Percentiles rank a stretch among this genome's conserved stretches.
phyloP scores from a whole-genome alignment of 1,140 invertebrate species.

The Polyergus mexicanus region DNA sequence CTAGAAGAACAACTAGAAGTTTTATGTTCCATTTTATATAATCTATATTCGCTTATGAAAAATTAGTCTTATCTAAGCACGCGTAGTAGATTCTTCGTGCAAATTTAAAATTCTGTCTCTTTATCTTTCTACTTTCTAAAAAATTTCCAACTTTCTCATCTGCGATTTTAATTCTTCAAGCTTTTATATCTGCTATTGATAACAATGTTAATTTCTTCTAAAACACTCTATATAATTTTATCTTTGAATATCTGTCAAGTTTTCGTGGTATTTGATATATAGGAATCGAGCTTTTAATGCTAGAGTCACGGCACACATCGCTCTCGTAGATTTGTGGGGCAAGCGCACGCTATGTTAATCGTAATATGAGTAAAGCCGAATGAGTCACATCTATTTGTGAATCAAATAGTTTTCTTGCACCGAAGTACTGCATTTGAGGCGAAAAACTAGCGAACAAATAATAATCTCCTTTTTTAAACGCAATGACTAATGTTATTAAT shows the following conservation, averaged over 20 bases:
- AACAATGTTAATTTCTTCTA: not conserved
- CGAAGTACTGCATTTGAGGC: not conserved
- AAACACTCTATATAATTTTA: not conserved
- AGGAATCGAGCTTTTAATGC: constrained; percentile 15
- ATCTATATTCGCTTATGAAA: constrained; percentile 67
- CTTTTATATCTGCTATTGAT: not conserved
- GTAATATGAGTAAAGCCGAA: constrained; percentile 58
- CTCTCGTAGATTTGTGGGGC: constrained; percentile 46
- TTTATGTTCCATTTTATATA: constrained; percentile 66
- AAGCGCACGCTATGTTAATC: constrained; percentile 50
- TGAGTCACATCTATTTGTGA: constrained; percentile 77
- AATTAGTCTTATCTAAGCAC: not conserved
- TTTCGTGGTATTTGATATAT: constrained; percentile 8
- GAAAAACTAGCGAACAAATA: constrained; percentile 12
- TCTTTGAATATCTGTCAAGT: not conserved
- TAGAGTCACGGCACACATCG: constrained; percentile 1
- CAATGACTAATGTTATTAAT: constrained; percentile 15
- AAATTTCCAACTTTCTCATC: not conserved
- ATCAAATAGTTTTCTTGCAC: constrained; percentile 16
- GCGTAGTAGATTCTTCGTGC: not conserved
- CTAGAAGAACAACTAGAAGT: not conserved
- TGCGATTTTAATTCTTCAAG: not conserved
- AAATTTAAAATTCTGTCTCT: not conserved
- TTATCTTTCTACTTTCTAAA: constrained; percentile 23
- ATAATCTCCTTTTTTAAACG: not conserved